These are phyloP conservation scores for Brachyptera putata DNA, from an alignment of 2,888 invertebrate species.

Conservation along the genomic window DNA sequence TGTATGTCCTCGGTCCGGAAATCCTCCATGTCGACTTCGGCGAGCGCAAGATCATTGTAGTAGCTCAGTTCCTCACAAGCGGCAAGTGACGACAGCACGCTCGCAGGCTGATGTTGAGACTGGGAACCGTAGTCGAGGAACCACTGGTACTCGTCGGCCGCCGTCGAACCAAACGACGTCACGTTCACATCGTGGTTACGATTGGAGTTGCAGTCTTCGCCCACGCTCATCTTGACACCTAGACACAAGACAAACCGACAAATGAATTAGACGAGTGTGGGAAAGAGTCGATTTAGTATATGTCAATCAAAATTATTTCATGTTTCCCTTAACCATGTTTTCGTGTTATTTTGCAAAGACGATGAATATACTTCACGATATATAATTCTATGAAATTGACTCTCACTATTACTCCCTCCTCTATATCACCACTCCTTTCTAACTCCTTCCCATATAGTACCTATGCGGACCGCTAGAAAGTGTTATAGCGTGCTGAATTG, in stretches of 20 bases:
- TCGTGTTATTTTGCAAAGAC: too few species aligned
- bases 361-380: too few species aligned
- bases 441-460: too few species aligned
- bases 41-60: constrained; percentile 82
- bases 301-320: too few species aligned
- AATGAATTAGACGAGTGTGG: too few species aligned
- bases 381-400: too few species aligned
- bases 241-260: background rate
- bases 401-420: too few species aligned
- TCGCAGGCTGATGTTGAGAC: constrained; percentile 58
- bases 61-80: constrained; percentile 62
- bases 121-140: constrained; percentile 77
- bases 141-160: constrained; percentile 75
- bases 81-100: constrained; percentile 77
- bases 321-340: too few species aligned
- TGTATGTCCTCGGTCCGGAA: constrained; percentile 89
- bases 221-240: constrained; percentile 15
- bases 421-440: too few species aligned
- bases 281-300: too few species aligned
- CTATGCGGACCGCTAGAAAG: too few species aligned
- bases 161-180: constrained; percentile 44
- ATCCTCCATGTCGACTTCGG: constrained; percentile 93
- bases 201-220: constrained; percentile 54
- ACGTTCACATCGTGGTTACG: constrained; percentile 18
- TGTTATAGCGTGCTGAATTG: too few species aligned